A percentile compares a stretch with the other conserved stretches of the same genome.
These are phyloP conservation scores for Lepisosteus osseus DNA, from an alignment of 2,113 vertebrate species.

Conservation along the genomic window DNA sequence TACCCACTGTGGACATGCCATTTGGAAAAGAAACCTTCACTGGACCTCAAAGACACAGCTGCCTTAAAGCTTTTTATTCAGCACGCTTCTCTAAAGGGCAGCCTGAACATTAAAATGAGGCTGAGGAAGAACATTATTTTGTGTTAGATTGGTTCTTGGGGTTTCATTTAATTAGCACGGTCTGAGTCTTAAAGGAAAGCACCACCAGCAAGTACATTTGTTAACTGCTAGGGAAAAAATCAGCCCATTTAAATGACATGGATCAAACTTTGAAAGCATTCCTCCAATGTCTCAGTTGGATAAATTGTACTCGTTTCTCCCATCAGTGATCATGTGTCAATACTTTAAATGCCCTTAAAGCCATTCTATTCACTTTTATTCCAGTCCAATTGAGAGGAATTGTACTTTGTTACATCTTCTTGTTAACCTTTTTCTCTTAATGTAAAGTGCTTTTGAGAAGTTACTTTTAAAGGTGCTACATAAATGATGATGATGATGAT, in stretches of 20 bases:
- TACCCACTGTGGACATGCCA: constrained; percentile 19
- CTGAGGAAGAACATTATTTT: constrained; percentile 2
- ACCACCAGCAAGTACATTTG: not conserved
- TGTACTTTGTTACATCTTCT: too few relatives aligned
- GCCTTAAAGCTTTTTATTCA: constrained; percentile 1
- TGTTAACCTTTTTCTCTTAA: too few relatives aligned
- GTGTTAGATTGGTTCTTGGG: constrained; percentile 9
- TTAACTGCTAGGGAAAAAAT: not conserved
- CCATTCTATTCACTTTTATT: too few relatives aligned
- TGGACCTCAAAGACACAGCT: constrained; percentile 17
- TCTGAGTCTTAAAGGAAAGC: constrained; percentile 1
- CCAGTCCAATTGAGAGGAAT: too few relatives aligned
- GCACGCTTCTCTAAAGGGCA: constrained; percentile 9
- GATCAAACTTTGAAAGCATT: too few relatives aligned
- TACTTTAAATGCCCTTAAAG: too few relatives aligned
- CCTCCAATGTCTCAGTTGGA: too few relatives aligned
- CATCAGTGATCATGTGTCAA: too few relatives aligned
- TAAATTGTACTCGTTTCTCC: too few relatives aligned
- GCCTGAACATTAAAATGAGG: constrained; percentile 9
- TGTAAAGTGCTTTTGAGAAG: too few relatives aligned
- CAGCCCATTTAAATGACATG: not conserved
- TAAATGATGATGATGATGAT: too few relatives aligned
- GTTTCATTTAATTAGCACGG: constrained; percentile 12
- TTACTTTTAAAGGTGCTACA: too few relatives aligned
- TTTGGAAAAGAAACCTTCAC: constrained; percentile 17